A percentile compares a stretch with the other conserved stretches of the same genome.
These are phyloP conservation scores for Leptocoma aspasia DNA, from an alignment of 2,113 vertebrate genomes.

Conservation along the genomic window DNA sequence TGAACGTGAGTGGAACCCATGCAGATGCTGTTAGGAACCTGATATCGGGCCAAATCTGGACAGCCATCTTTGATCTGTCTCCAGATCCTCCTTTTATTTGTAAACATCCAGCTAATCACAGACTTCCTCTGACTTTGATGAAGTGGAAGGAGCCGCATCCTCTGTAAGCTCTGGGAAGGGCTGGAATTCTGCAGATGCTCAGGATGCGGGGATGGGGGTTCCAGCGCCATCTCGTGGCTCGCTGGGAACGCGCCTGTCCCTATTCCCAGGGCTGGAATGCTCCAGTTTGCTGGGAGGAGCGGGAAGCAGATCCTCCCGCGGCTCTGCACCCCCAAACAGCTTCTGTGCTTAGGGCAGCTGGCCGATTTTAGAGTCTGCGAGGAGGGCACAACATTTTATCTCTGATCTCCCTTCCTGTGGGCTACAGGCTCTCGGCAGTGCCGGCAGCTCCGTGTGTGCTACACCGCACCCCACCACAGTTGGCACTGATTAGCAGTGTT, in stretches of 20 bases:
- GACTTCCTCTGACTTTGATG: conserved; percentile 37
- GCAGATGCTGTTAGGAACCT: background rate
- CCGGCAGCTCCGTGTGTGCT: background rate
- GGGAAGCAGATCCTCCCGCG: background rate
- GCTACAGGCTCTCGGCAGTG: background rate
- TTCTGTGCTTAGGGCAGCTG: background rate
- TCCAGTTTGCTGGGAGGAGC: background rate
- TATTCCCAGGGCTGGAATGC: background rate
- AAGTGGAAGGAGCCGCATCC: conserved; percentile 13
- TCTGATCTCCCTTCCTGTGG: background rate
- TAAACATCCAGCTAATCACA: conserved; percentile 37
- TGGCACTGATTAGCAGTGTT: background rate
- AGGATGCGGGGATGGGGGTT: background rate
- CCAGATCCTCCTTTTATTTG: conserved; percentile 37
- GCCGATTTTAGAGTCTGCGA: background rate
- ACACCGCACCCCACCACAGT: background rate
- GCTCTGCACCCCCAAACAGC: background rate
- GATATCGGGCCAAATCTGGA: background rate
- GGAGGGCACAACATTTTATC: background rate
- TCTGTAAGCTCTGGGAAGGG: background rate
- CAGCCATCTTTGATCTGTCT: conserved; percentile 16
- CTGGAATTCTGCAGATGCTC: background rate
- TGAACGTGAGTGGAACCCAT: background rate
- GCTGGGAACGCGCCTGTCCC: background rate
- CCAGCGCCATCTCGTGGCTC: conserved; percentile 47